phyloP scores from a whole-genome alignment of 2,888 invertebrate species.

The Pollenia angustigena region DNA sequence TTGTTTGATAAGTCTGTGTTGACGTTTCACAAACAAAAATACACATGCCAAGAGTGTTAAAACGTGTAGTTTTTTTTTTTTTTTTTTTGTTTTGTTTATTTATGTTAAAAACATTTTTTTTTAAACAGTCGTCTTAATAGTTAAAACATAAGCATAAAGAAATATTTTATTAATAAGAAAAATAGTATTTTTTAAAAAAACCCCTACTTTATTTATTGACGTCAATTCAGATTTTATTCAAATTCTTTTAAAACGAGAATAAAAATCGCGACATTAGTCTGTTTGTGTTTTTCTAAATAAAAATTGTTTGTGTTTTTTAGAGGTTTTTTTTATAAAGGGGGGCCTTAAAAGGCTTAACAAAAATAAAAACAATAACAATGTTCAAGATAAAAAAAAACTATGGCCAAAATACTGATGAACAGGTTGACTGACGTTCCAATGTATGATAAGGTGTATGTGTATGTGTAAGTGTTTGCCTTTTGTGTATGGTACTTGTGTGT shows the following conservation, averaged over 20 bases:
- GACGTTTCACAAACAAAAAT: background rate
- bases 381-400: background rate
- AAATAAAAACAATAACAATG: slow-evolving; percentile 27
- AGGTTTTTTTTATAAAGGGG: slow-evolving; percentile 12
- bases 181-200: slow-evolving; percentile 8
- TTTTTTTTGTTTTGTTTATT: slow-evolving; percentile 29
- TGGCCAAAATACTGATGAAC: slow-evolving; percentile 25
- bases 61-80: slow-evolving; percentile 15
- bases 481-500: background rate
- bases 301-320: slow-evolving; percentile 15
- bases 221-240: slow-evolving; percentile 29
- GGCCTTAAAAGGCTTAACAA: slow-evolving; percentile 43
- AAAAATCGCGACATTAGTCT: slow-evolving; percentile 46
- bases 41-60: background rate
- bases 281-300: background rate
- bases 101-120: slow-evolving; percentile 9
- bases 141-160: slow-evolving; percentile 20
- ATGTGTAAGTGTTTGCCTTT: background rate
- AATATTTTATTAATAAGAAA: background rate
- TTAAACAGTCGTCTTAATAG: background rate
- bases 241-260: slow-evolving; percentile 10
- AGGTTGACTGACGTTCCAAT: slow-evolving; percentile 8
- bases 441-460: background rate
- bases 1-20: slow-evolving; percentile 30
- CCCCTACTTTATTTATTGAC: slow-evolving; percentile 45